Evolutionary conservation across 2,888 invertebrate species (phyloP), one percentile per base, ranked within the genome.

Genomic region (Drymonia ruficornis): DNA sequence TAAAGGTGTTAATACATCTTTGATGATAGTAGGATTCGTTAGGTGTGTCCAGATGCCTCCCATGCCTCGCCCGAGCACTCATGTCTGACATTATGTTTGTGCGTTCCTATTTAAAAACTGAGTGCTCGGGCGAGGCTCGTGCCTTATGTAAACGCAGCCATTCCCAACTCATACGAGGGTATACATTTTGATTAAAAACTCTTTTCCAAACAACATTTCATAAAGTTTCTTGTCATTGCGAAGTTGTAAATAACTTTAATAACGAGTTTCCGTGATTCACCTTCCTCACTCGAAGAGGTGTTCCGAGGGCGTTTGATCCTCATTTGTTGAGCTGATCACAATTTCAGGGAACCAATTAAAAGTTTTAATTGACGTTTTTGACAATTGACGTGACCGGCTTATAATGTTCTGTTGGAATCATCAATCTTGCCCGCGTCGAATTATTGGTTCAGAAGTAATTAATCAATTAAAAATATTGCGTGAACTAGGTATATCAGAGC

Each of bases 341-440:
- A 23, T 42, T 57, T 53, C 19, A 50, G 29, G 15, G 1, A 51
- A 49, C 56, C 70, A 67, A 70, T 65, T 63, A 67, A 59, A 70
- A 70, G 56, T 70, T 70, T 49, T 70, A 67, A 70, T 70, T 70
- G 61, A 57, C 63, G 59, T 55, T 62, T 63, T 69, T 61, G 58
- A 63, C 58, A 53, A n/a, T 28, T 49, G 43, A 43, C 54, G 50
- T 53, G 19, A 29, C 28, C 13, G 12, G 13, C 16, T 8, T 31
- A 43, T 43, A 43, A 43, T 18, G 43, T 43, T 42, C 5, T 36
- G 18, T 48, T 40, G 29, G 15, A 13, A 11, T 28, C 23, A 49
- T 49, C 40, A 49, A 38, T 49, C 40, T 49, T 7, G 18, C 16
- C 16, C 18, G 15, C 18, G 43, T 19, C 18, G 15, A 45, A 28